A percentile compares a stretch with the other conserved stretches of the same genome.
These are phyloP conservation scores for Desoria tigrina DNA, from an alignment of 2,888 invertebrate genomes.

Conservation along the genomic window DNA sequence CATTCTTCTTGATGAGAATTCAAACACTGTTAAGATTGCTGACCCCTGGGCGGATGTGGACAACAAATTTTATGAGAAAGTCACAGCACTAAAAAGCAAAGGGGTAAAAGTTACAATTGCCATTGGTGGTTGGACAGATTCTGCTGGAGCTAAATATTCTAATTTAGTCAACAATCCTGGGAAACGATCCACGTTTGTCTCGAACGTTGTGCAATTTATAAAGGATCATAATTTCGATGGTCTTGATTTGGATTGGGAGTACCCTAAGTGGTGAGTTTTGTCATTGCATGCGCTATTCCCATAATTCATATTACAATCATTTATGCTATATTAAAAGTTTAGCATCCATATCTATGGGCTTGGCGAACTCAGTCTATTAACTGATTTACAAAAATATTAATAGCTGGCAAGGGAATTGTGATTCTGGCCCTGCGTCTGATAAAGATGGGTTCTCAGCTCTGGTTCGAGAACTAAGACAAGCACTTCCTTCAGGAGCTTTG, in stretches of 20 bases:
- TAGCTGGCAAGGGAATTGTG: slow-evolving; percentile 5
- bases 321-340: neutral
- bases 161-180: slow-evolving; percentile 72
- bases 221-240: slow-evolving; percentile 60
- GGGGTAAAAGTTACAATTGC: slow-evolving; percentile 80
- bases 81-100: slow-evolving; percentile 70
- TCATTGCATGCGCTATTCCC: neutral
- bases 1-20: slow-evolving; percentile 76
- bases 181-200: slow-evolving; percentile 71
- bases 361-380: too few relatives aligned
- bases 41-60: slow-evolving; percentile 87
- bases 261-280: slow-evolving; percentile 62
- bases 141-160: slow-evolving; percentile 84
- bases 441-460: slow-evolving; percentile 74
- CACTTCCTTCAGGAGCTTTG: slow-evolving; percentile 66
- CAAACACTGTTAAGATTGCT: slow-evolving; percentile 76
- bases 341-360: too few relatives aligned
- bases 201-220: slow-evolving; percentile 61
- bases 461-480: slow-evolving; percentile 71
- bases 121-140: slow-evolving; percentile 94
- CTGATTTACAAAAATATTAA: neutral
- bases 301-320: neutral
- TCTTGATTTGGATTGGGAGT: slow-evolving; percentile 61
- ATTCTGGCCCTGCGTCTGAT: slow-evolving; percentile 60
- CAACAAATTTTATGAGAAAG: slow-evolving; percentile 85